phyloP scores from a whole-genome alignment of 2,888 invertebrate species.

The Sarcophaga caerulescens region DNA sequence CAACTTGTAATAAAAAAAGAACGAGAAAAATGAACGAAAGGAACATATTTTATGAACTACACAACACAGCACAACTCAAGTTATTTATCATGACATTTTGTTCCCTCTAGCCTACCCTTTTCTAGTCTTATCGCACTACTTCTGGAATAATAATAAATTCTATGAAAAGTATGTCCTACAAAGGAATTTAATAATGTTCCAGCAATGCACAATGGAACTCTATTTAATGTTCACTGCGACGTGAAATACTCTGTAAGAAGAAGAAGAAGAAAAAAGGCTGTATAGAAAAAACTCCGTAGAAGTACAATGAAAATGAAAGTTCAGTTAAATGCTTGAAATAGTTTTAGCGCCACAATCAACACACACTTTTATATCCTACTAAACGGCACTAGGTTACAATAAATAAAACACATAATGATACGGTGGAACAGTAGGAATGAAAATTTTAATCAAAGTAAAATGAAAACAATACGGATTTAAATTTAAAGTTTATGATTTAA shows the following conservation, averaged over 20 bases:
- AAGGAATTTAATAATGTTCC: constrained; percentile 60
- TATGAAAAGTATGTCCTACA: constrained; percentile 35
- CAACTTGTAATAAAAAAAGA: background rate
- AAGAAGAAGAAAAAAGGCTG: background rate
- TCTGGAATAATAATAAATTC: constrained; percentile 47
- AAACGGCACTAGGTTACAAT: background rate
- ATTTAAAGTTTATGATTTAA: too few relatives aligned
- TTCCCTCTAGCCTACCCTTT: background rate
- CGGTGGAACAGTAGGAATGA: background rate
- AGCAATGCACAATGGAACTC: constrained; percentile 11
- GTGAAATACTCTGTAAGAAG: background rate
- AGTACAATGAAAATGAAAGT: constrained; percentile 45
- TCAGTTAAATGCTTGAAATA: constrained; percentile 50
- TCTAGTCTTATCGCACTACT: background rate
- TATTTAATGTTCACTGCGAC: constrained; percentile 16
- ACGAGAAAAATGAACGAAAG: background rate
- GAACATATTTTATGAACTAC: constrained; percentile 45
- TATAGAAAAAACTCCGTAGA: background rate
- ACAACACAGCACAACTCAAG: constrained; percentile 11
- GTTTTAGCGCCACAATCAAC: constrained; percentile 42
- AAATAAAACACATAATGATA: background rate
- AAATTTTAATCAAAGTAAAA: background rate
- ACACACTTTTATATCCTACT: constrained; percentile 21
- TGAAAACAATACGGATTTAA: background rate
- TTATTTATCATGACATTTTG: constrained; percentile 46